These are phyloP conservation scores for Drosophila carrolli DNA, from an alignment of 1,140 invertebrate genomes.

Conservation along the genomic window DNA sequence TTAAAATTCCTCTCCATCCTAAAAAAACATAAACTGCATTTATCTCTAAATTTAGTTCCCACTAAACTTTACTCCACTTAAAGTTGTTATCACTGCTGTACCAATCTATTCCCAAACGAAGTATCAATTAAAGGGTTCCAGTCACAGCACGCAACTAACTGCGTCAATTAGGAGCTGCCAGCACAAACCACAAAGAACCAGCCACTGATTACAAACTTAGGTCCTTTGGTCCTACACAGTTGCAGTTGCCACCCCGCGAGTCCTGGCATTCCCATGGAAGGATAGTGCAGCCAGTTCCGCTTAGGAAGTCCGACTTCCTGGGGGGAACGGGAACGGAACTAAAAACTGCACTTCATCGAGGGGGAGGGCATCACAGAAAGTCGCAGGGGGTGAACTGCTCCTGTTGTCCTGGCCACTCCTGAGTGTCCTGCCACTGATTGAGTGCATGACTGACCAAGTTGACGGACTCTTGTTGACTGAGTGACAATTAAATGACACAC, in stretches of 20 bases:
- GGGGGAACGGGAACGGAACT: conserved; percentile 7
- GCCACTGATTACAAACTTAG: conserved; percentile 22
- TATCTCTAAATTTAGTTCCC: background rate
- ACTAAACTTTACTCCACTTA: conserved; percentile 1
- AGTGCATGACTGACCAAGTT: conserved; percentile 76
- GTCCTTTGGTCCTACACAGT: conserved; percentile 16
- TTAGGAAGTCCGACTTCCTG: conserved; percentile 78
- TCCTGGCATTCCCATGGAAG: conserved; percentile 67
- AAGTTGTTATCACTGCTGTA: conserved; percentile 27
- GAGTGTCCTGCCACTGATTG: conserved; percentile 64
- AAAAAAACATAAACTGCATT: background rate
- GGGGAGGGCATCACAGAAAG: conserved; percentile 14
- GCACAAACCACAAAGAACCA: conserved; percentile 35
- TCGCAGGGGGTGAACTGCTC: conserved; percentile 33
- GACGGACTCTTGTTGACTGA: conserved; percentile 49
- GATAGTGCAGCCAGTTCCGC: conserved; percentile 69
- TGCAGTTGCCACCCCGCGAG: conserved; percentile 15
- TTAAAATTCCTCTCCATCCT: background rate
- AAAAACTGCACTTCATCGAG: conserved; percentile 29
- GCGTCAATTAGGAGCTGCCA: conserved; percentile 40
- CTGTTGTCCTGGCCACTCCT: conserved; percentile 37
- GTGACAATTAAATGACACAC: conserved; percentile 73
- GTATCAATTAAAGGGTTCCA: conserved; percentile 44
- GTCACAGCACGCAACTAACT: conserved; percentile 40
- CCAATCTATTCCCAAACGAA: conserved; percentile 31